phyloP scores from a whole-genome alignment of 2,888 invertebrate species.

The Drosophila histrio region DNA sequence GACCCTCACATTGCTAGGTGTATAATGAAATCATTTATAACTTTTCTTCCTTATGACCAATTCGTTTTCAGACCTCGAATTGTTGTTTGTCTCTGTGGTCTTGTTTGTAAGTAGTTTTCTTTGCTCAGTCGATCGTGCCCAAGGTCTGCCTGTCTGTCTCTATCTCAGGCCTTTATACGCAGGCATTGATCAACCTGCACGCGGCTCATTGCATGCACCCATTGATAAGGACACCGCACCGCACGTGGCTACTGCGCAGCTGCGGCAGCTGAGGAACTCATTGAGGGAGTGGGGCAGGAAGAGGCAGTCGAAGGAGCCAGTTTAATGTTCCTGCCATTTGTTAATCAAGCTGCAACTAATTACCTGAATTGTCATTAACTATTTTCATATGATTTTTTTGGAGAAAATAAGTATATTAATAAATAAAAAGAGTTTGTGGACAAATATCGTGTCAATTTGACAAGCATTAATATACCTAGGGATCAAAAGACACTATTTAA shows the following conservation, averaged over 20 bases:
- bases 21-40: conserved; percentile 77
- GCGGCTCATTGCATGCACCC: conserved; percentile 10
- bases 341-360: conserved; percentile 7
- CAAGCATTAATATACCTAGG: too few species aligned
- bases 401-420: background rate
- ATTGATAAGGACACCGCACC: conserved; percentile 8
- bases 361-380: background rate
- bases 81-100: background rate
- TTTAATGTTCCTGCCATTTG: conserved; percentile 8
- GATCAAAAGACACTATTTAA: too few species aligned
- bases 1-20: conserved; percentile 49
- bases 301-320: background rate
- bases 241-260: conserved; percentile 19
- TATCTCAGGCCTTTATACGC: background rate
- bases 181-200: conserved; percentile 17
- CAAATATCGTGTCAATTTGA: too few species aligned
- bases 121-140: conserved; percentile 2
- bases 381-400: background rate
- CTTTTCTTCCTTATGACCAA: conserved; percentile 52
- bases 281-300: background rate
- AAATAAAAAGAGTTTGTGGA: background rate
- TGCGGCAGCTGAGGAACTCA: conserved; percentile 16
- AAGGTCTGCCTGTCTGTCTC: background rate
- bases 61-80: conserved; percentile 19
- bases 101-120: conserved; percentile 10